Evolutionary conservation across 2,888 invertebrate species (phyloP).

Genomic region (Rhaphigaster nebulosa): DNA sequence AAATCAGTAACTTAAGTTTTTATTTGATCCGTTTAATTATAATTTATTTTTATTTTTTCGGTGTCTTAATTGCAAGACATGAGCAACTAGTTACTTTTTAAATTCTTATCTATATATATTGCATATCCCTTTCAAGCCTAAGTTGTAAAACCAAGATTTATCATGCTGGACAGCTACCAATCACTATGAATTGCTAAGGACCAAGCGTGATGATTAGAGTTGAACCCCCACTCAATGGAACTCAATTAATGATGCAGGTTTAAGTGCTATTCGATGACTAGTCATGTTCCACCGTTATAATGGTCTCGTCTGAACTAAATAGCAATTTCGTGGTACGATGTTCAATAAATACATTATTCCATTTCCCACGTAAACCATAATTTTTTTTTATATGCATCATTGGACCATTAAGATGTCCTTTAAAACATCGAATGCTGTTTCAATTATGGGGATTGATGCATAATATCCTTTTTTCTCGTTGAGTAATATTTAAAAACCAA

Average conservation of each 20-base stretch:
- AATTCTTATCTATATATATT: no score
- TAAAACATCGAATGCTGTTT: no score
- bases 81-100: no score
- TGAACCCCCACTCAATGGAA: neutral
- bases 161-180: neutral
- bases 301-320: neutral
- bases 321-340: neutral
- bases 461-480: no score
- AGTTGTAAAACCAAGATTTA: neutral
- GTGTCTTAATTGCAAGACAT: no score
- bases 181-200: neutral
- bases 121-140: no score
- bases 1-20: no score
- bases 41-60: no score
- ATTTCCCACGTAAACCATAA: neutral
- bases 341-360: neutral
- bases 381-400: neutral
- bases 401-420: no score
- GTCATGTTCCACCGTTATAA: conserved; percentile 12
- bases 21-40: no score
- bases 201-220: neutral
- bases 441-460: no score
- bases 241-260: conserved; percentile 32
- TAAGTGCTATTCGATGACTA: conserved; percentile 23
- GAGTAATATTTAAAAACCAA: no score